Evolutionary conservation across 2,888 invertebrate genomes (phyloP).

Genomic region (Acleris sparsana): DNA sequence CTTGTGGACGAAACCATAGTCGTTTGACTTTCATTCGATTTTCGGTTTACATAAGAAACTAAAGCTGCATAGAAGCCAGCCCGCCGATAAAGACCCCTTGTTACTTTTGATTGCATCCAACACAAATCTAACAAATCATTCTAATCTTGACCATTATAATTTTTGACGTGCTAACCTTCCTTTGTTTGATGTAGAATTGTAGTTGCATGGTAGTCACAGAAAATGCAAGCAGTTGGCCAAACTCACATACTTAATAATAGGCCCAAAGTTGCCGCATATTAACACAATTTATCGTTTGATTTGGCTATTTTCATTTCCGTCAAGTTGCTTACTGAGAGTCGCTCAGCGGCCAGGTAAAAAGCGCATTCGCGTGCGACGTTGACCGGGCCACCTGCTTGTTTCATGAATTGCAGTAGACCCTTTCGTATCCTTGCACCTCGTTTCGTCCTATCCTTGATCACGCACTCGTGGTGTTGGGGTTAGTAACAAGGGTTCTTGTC

Average conservation of each 20-base stretch:
- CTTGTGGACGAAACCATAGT: constrained; percentile 8
- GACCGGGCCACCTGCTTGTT: constrained; percentile 11
- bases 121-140: constrained; percentile 52
- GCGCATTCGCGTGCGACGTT: not conserved
- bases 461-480: constrained; percentile 72
- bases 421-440: constrained; percentile 32
- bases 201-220: constrained; percentile 33
- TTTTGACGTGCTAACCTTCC: constrained; percentile 35
- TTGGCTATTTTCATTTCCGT: no score
- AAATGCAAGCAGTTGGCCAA: not conserved
- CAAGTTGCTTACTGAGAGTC: no score
- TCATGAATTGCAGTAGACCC: constrained; percentile 15
- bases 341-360: no score
- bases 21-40: constrained; percentile 20
- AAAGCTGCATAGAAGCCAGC: constrained; percentile 56
- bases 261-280: no score
- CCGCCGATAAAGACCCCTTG: constrained; percentile 79
- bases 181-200: constrained; percentile 28
- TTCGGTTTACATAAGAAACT: constrained; percentile 8
- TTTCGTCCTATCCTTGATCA: constrained; percentile 48
- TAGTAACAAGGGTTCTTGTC: constrained; percentile 83
- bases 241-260: not conserved
- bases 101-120: constrained; percentile 69
- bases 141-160: constrained; percentile 30
- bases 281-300: no score